phyloP scores from a whole-genome alignment of 2,797 vertebrate genomes.

The Chrosomus eos region DNA sequence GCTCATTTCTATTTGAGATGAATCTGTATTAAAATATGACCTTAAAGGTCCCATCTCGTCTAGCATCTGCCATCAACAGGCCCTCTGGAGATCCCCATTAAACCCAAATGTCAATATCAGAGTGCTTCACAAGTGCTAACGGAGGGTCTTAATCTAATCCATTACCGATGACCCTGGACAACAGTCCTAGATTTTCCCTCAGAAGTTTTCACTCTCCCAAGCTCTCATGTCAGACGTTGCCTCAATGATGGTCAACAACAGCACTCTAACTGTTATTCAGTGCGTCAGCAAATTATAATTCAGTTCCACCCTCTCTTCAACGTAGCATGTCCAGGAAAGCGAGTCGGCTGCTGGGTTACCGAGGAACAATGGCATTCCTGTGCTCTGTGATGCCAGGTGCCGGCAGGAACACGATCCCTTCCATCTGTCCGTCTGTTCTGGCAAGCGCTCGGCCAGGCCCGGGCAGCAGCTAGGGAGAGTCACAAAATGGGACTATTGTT shows the following conservation, averaged over 20 bases:
- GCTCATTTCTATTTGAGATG: constrained; percentile 13
- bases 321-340: constrained; percentile 32
- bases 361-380: constrained; percentile 83
- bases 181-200: background rate
- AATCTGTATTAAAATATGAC: constrained; percentile 21
- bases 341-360: constrained; percentile 69
- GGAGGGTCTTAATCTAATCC: constrained; percentile 27
- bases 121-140: constrained; percentile 22
- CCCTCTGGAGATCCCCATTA: constrained; percentile 25
- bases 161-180: constrained; percentile 26
- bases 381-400: constrained; percentile 81
- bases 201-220: constrained; percentile 5
- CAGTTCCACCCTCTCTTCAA: constrained; percentile 25
- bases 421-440: constrained; percentile 57
- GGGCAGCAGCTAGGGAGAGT: constrained; percentile 45
- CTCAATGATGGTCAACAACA: constrained; percentile 9
- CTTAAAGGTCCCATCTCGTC: constrained; percentile 17
- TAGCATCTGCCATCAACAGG: constrained; percentile 12
- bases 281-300: constrained; percentile 26
- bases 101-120: constrained; percentile 27
- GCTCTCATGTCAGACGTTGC: constrained; percentile 9
- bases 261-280: constrained; percentile 10
- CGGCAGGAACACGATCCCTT: constrained; percentile 81
- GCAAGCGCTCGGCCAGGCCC: constrained; percentile 31
- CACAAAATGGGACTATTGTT: constrained; percentile 82